A percentile compares a stretch with the other conserved stretches of the same genome.
phyloP scores from a whole-genome alignment of 2,797 vertebrate species.

The Pseudocheirus occidentalis region DNA sequence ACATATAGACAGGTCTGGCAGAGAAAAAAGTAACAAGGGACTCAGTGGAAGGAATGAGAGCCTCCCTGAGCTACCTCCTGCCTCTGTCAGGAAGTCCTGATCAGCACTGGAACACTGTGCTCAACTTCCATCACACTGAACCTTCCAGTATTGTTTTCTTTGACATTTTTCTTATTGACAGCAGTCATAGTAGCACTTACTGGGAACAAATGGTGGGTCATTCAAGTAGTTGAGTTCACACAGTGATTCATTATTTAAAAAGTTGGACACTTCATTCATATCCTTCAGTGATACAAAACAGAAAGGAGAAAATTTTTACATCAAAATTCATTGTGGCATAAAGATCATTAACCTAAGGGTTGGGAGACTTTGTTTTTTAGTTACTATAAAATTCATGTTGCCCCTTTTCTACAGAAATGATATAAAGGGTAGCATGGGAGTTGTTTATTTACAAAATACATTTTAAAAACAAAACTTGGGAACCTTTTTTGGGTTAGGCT shows the following conservation, averaged over 20 bases:
- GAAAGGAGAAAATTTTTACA: neutral
- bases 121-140: neutral
- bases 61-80: rapidly evolving
- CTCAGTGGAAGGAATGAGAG: neutral
- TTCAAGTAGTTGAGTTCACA: constrained; percentile 91
- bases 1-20: neutral
- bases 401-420: neutral
- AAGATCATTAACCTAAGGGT: neutral
- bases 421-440: neutral
- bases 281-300: constrained; percentile 86
- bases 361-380: neutral
- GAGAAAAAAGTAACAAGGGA: neutral
- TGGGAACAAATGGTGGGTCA: constrained; percentile 93
- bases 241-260: constrained; percentile 84
- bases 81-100: neutral
- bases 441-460: neutral
- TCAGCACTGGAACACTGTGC: neutral
- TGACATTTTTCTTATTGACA: too few species aligned
- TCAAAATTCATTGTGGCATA: neutral
- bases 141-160: neutral
- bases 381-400: neutral
- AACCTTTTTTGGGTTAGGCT: neutral
- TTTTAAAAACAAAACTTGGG: neutral
- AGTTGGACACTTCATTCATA: constrained; percentile 95
- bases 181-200: constrained; percentile 85